Percentiles rank a stretch among this genome's conserved stretches.
Evolutionary conservation across 1,140 invertebrate genomes (phyloP).

Genomic region (Geopemphigus sp.): DNA sequence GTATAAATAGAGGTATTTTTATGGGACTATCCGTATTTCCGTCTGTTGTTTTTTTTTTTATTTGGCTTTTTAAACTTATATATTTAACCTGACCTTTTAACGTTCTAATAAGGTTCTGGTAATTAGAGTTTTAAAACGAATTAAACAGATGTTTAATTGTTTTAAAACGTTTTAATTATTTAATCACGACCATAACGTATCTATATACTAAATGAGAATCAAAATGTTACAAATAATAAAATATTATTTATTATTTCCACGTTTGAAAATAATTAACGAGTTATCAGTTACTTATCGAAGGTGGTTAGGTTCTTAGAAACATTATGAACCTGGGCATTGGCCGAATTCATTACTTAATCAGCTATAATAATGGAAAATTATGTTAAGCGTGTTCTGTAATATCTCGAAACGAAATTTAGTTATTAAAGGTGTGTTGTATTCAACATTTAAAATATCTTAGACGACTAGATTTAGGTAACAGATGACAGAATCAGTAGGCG

Average conservation of each 20-base stretch:
- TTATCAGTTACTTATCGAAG: neutral
- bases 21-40: neutral
- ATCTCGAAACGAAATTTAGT: neutral
- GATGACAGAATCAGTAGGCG: neutral
- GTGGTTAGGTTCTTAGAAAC: neutral
- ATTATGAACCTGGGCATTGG: neutral
- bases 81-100: conserved; percentile 24
- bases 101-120: conserved; percentile 17
- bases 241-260: neutral
- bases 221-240: neutral
- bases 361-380: neutral
- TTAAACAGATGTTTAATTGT: conserved; percentile 18
- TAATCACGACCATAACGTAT: neutral
- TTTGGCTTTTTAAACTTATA: neutral
- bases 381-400: neutral
- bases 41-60: conserved; percentile 17
- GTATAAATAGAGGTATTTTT: conserved; percentile 35
- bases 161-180: neutral
- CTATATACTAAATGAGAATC: neutral
- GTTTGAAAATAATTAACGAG: neutral
- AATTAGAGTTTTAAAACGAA: conserved; percentile 25
- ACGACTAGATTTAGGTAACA: neutral
- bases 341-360: neutral
- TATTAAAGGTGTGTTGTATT: neutral
- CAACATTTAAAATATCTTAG: neutral